Evolutionary conservation across 2,113 vertebrate genomes (phyloP), one percentile per base, ranked within the genome.

Genomic region (Desmodus rotundus): DNA sequence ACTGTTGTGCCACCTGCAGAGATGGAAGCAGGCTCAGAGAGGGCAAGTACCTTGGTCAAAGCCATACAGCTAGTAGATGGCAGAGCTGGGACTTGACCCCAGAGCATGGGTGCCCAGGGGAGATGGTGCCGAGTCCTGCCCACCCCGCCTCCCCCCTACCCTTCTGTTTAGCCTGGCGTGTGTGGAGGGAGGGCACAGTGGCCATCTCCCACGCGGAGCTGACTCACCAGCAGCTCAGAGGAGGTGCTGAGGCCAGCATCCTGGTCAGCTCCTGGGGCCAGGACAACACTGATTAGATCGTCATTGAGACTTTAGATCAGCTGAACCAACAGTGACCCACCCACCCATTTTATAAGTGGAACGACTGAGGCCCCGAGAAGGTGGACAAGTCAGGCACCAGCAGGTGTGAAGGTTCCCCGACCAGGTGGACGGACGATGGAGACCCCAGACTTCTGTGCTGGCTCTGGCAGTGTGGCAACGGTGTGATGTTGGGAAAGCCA

Each of bases 251-350:
- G 87, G 26, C 58, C 84, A 73, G 65, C 63, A 38, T 41, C 26
- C 20, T 36, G 63, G 77, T 50, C 72, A 68, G 87, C 63, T 83
- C 72, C 63, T 5, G 54, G 67, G 58, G 92, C 41, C 31, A 38
- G 87, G 45, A 17, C 24, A 36, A 33, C 36, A 0, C 95, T 5
- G 87, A 78, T 77, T 36, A 96, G 88, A 83, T 86, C 4, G 20
- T 24, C 4, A 13, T 77, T 88, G 58, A 80, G 96, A 96, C 91
- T 89, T 83, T 26, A 50, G 41, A 78, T 95, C 91, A 91, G 82
- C 94, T 93, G 95, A 94, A 86, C 77, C 26, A n/a, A 33, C 17
- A 16, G 81, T 72, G 67, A 65, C 47, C 43, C 63, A 78, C 73
- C 38, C 74, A 13, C 24, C 76, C 77, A 47, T 50, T 68, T 54